Evolutionary conservation across 2,113 vertebrate species (phyloP).

Genomic region (Irena cyanogastra): DNA sequence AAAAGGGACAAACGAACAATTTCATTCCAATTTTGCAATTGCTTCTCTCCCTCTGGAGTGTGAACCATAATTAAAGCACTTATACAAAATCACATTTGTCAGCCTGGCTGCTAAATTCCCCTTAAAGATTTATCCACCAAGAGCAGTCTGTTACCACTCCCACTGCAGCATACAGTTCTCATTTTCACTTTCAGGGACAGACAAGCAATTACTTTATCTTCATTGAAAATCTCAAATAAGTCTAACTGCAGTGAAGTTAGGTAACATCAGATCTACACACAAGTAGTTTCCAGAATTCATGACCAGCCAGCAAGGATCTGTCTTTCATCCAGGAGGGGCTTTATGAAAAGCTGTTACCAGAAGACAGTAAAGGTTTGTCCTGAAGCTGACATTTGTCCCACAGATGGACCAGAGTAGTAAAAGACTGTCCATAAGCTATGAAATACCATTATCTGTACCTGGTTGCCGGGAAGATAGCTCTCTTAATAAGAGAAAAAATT

Average conservation of each 20-base stretch:
- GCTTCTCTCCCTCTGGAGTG: slow-evolving; percentile 19
- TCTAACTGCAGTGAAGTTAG: background rate
- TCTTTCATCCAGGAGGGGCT: background rate
- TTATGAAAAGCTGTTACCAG: background rate
- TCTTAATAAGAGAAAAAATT: background rate
- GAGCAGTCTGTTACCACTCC: slow-evolving; percentile 19
- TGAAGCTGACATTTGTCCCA: background rate
- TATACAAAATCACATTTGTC: slow-evolving; percentile 44
- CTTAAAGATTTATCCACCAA: slow-evolving; percentile 27
- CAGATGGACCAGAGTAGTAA: background rate
- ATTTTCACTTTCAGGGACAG: slow-evolving; percentile 4
- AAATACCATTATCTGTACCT: background rate
- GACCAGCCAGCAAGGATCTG: background rate
- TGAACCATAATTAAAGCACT: slow-evolving; percentile 41
- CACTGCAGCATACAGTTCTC: background rate
- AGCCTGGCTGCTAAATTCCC: background rate
- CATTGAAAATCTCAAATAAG: background rate
- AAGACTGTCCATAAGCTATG: background rate
- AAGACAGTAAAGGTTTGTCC: background rate
- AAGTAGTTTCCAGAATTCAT: background rate
- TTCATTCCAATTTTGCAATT: slow-evolving; percentile 22
- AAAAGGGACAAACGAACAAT: slow-evolving; percentile 46
- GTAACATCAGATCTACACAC: background rate
- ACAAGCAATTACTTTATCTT: slow-evolving; percentile 8
- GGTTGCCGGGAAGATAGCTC: background rate